A percentile compares a stretch with the other conserved stretches of the same genome.
phyloP scores from a whole-genome alignment of 2,888 invertebrate species.

The Megalurothrips usitatus region DNA sequence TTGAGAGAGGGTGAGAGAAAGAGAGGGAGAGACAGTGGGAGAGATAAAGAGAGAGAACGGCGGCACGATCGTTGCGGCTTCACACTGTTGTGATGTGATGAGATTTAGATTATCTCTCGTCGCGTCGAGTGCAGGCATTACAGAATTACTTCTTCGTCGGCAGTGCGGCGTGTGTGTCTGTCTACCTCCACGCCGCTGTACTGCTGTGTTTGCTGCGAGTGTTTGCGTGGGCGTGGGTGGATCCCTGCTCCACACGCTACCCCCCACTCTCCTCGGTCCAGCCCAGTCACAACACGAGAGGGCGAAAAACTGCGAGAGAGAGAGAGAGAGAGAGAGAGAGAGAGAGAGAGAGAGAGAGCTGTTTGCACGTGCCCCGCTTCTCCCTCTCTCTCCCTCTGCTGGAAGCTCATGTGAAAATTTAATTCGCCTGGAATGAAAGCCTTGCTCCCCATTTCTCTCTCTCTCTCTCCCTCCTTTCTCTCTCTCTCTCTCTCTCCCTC shows the following conservation, averaged over 20 bases:
- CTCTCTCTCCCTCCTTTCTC: not conserved
- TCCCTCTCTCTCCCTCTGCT: not conserved
- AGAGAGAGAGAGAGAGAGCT: too few species aligned
- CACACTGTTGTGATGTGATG: not conserved
- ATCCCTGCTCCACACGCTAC: too few species aligned
- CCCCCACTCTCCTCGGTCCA: too few species aligned
- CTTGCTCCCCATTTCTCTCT: not conserved
- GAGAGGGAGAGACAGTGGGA: not conserved
- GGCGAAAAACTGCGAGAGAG: too few species aligned
- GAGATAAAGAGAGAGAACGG: not conserved
- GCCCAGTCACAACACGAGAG: too few species aligned
- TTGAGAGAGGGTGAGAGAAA: not conserved
- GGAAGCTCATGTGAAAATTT: not conserved
- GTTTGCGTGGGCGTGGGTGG: not conserved
- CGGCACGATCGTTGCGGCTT: not conserved
- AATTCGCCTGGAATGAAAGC: not conserved
- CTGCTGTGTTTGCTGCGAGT: too few species aligned
- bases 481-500: not conserved
- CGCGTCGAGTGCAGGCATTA: not conserved
- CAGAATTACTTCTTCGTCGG: not conserved
- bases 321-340: too few species aligned
- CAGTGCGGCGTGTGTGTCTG: not conserved
- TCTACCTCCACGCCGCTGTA: too few species aligned
- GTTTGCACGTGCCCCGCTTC: too few species aligned
- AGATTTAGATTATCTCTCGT: not conserved